Evolutionary conservation across 2,113 vertebrate species (phyloP).

Genomic region (Cygnus buccinator): DNA sequence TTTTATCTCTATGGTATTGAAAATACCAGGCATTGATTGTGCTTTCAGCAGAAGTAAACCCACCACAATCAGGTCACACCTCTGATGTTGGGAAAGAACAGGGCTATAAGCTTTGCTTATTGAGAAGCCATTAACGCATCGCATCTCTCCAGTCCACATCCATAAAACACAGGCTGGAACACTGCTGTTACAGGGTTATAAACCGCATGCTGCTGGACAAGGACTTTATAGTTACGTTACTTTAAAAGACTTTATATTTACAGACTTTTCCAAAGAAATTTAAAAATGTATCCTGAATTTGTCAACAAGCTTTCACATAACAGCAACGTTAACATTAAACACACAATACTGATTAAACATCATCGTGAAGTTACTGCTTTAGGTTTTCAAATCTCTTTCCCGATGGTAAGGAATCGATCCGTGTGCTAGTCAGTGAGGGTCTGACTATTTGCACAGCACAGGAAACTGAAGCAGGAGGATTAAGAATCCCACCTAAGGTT

Average conservation of each 20-base stretch:
- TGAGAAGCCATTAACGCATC: neutral
- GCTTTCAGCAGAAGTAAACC: slow-evolving; percentile 17
- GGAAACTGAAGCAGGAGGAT: neutral
- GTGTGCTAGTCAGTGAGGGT: neutral
- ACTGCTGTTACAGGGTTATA: neutral
- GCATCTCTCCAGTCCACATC: neutral
- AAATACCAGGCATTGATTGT: slow-evolving; percentile 8
- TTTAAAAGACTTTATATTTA: neutral
- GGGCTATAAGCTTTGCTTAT: neutral
- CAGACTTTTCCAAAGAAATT: neutral
- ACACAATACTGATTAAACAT: neutral
- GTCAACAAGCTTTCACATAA: neutral
- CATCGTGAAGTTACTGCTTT: neutral
- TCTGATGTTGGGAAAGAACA: neutral
- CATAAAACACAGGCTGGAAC: neutral
- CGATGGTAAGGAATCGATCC: neutral
- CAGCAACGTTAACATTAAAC: neutral
- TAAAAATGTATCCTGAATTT: neutral
- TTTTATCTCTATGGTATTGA: neutral
- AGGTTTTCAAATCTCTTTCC: neutral
- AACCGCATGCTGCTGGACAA: neutral
- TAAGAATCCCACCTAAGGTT: neutral
- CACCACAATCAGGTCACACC: neutral
- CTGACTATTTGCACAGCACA: neutral
- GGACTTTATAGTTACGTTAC: neutral